phyloP scores from a whole-genome alignment of 1,140 invertebrate genomes.

The Rhopalosiphum padi region DNA sequence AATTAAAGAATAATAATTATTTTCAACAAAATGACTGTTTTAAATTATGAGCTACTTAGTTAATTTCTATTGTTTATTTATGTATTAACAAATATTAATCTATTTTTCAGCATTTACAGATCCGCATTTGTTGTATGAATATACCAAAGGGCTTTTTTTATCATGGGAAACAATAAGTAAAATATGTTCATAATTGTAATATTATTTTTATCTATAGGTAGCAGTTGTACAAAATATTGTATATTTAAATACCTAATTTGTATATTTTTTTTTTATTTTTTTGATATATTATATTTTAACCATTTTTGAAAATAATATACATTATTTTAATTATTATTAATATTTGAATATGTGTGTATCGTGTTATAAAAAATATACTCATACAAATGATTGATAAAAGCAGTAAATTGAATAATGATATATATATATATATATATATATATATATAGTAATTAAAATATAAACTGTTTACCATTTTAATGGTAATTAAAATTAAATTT shows the following conservation, averaged over 20 bases:
- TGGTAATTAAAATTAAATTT: neutral
- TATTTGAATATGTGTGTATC: no score
- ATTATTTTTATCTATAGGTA: conserved; percentile 8
- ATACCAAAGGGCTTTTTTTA: neutral
- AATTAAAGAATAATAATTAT: no score
- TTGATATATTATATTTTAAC: neutral
- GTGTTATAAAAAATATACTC: no score
- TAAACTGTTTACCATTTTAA: no score
- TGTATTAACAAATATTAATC: neutral
- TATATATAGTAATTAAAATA: no score
- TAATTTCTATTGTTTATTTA: no score
- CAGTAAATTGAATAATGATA: no score
- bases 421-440: no score
- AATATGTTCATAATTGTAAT: neutral
- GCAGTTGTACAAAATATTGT: neutral
- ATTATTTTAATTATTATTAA: no score
- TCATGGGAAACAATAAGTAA: conserved; percentile 50
- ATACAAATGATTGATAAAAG: no score
- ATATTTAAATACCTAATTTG: conserved; percentile 7
- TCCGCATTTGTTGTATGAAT: neutral
- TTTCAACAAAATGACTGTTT: no score
- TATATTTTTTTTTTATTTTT: neutral
- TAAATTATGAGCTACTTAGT: no score
- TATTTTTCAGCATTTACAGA: conserved; percentile 11
- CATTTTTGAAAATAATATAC: neutral